Percentiles rank a stretch among this genome's conserved stretches.
Conservation (phyloP, 2,797 vertebrate genomes). For the Lates japonicus region DNA sequence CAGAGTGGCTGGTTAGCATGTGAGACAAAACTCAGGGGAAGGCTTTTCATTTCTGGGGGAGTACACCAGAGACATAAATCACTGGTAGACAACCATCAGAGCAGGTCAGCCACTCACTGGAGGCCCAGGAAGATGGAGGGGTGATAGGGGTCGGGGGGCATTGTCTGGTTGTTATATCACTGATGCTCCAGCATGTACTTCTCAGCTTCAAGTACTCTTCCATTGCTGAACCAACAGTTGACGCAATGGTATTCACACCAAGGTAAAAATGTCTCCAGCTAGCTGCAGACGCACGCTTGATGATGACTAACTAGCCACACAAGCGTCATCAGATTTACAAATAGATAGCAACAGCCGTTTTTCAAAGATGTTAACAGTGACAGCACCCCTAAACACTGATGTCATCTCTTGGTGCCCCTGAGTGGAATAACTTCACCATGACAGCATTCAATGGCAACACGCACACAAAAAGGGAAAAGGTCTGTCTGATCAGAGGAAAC, state of each 20-base stretch:
- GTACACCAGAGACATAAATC: conserved; percentile 57
- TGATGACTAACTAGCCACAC: conserved; percentile 62
- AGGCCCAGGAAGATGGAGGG: conserved; percentile 32
- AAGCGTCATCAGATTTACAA: conserved; percentile 61
- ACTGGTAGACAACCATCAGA: conserved; percentile 54
- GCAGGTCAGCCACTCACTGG: conserved; percentile 46
- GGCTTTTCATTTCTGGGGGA: conserved; percentile 55
- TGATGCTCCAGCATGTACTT: conserved; percentile 14
- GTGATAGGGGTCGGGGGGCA: conserved; percentile 4
- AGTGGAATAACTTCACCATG: conserved; percentile 52
- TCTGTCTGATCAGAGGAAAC: conserved; percentile 16
- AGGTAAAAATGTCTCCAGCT: conserved; percentile 43
- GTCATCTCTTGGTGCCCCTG: conserved; percentile 55
- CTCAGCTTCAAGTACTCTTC: conserved; percentile 13
- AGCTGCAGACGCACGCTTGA: conserved; percentile 28
- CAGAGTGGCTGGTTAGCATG: conserved; percentile 41
- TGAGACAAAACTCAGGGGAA: conserved; percentile 46
- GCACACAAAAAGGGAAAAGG: conserved; percentile 10
- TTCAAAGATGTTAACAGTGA: conserved; percentile 57
- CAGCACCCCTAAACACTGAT: conserved; percentile 59
- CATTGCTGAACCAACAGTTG: conserved; percentile 10
- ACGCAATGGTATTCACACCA: conserved; percentile 16
- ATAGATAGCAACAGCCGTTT: conserved; percentile 52
- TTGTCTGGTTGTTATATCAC: conserved; percentile 20
- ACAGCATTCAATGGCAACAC: conserved; percentile 35